These are phyloP conservation scores for Malthinus seriepunctatus DNA, from an alignment of 2,888 invertebrate species.

Conservation along the genomic window DNA sequence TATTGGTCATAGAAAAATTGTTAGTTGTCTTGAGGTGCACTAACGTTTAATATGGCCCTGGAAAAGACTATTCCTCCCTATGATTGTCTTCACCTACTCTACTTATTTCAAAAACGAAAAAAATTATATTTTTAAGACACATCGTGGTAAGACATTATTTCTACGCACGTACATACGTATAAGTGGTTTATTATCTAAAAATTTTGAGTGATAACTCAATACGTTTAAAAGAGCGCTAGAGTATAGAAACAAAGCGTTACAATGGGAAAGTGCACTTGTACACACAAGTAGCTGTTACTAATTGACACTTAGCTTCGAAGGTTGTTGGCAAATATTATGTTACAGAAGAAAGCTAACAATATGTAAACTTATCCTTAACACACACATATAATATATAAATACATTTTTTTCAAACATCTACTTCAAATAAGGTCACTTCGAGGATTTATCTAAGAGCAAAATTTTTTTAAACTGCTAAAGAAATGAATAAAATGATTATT, in stretches of 20 bases:
- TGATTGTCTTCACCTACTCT: too few species aligned
- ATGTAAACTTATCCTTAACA: conserved; percentile 46
- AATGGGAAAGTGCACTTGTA: conserved; percentile 44
- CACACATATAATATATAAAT: conserved; percentile 3
- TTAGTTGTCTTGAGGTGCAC: too few species aligned
- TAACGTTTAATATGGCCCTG: too few species aligned
- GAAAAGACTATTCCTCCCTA: too few species aligned
- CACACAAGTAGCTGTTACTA: conserved; percentile 51
- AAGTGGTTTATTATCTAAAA: not conserved
- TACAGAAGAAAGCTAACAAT: conserved; percentile 50
- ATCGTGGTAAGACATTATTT: too few species aligned
- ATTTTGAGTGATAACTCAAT: not conserved
- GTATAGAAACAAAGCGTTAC: conserved; percentile 25
- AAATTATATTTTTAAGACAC: too few species aligned
- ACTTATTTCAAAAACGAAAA: too few species aligned
- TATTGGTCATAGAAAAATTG: too few species aligned
- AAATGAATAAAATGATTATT: too few species aligned
- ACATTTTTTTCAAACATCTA: not conserved
- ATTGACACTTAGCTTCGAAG: conserved; percentile 51
- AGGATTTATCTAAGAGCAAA: too few species aligned
- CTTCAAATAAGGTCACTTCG: conserved; percentile 3
- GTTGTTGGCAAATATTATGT: conserved; percentile 50
- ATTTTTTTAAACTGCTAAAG: too few species aligned
- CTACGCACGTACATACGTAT: too few species aligned
- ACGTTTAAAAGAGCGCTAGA: conserved; percentile 11